Evolutionary conservation across 2,888 invertebrate species (phyloP).

Genomic region (Drosophila subsilvestris): DNA sequence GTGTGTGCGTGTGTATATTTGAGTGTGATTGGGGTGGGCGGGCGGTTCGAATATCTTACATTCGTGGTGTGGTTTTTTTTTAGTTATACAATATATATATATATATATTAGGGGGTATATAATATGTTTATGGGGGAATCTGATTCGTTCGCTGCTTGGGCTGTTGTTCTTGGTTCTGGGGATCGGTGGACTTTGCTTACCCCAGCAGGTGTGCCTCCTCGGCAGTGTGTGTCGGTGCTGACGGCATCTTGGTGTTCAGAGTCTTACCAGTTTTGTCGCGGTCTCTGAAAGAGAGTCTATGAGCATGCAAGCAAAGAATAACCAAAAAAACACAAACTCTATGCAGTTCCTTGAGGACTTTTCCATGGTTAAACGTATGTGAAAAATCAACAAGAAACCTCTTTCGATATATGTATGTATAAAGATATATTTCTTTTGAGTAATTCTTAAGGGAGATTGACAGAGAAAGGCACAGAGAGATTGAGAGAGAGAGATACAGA

Average conservation of each 20-base stretch:
- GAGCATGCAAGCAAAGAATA: constrained; percentile 84
- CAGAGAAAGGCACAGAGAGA: constrained; percentile 19
- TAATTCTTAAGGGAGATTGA: constrained; percentile 9
- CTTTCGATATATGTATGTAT: constrained; percentile 26
- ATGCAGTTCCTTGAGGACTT: constrained; percentile 51
- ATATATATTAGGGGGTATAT: not conserved
- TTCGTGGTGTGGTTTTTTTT: not conserved
- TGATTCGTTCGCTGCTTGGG: constrained; percentile 9
- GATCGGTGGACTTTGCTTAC: constrained; percentile 86
- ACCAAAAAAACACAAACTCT: constrained; percentile 65
- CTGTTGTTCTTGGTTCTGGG: constrained; percentile 17
- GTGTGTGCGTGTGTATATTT: not conserved
- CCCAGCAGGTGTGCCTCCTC: constrained; percentile 95
- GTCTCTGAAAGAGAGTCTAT: constrained; percentile 85
- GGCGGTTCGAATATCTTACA: constrained; percentile 32
- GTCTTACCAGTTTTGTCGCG: constrained; percentile 85
- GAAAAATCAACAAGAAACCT: constrained; percentile 43
- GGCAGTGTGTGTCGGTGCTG: constrained; percentile 86
- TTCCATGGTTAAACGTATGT: constrained; percentile 37
- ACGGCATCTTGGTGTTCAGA: constrained; percentile 85
- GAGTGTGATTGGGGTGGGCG: constrained; percentile 1
- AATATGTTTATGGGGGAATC: not conserved
- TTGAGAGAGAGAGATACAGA: constrained; percentile 7
- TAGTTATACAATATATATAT: constrained; percentile 21
- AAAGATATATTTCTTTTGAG: constrained; percentile 10